Percentiles rank a stretch among this genome's conserved stretches.
phyloP scores from a whole-genome alignment of 2,888 invertebrate genomes.

The Macrosoma leucophasiata region DNA sequence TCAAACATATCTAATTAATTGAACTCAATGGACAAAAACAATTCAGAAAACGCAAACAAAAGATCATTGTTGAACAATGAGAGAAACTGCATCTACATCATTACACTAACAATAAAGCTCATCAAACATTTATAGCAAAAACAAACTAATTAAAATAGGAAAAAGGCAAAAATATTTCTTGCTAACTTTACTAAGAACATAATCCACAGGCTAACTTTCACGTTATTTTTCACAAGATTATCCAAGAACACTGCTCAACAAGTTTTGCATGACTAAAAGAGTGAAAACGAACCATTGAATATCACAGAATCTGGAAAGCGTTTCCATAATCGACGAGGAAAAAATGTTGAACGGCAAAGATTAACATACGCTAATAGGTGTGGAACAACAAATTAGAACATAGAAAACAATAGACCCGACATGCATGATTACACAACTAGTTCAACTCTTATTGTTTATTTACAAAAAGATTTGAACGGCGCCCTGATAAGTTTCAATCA shows the following conservation, averaged over 20 bases:
- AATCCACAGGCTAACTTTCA: constrained; percentile 24
- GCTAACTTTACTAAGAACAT: constrained; percentile 2
- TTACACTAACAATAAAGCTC: too few relatives aligned
- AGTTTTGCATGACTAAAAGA: constrained; percentile 61
- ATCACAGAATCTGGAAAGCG: constrained; percentile 62
- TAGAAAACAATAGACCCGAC: too few relatives aligned
- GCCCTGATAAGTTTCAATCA: too few relatives aligned
- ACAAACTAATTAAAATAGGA: background rate
- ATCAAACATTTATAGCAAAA: background rate
- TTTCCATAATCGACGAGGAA: constrained; percentile 30
- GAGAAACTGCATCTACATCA: too few relatives aligned
- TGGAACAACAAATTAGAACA: too few relatives aligned
- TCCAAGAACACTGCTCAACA: constrained; percentile 40
- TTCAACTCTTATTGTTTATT: too few relatives aligned
- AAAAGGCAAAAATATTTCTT: constrained; percentile 5
- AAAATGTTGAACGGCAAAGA: constrained; percentile 12
- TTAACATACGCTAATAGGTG: constrained; percentile 20
- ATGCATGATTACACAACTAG: too few relatives aligned
- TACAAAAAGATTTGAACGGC: too few relatives aligned
- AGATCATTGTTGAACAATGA: too few relatives aligned
- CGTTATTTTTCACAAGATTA: constrained; percentile 29
- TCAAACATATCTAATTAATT: too few relatives aligned
- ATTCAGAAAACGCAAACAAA: too few relatives aligned
- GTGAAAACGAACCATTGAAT: constrained; percentile 37
- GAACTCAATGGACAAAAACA: too few relatives aligned